Conservation (phyloP, 2,888 invertebrate species). For the Phortica okadai region DNA sequence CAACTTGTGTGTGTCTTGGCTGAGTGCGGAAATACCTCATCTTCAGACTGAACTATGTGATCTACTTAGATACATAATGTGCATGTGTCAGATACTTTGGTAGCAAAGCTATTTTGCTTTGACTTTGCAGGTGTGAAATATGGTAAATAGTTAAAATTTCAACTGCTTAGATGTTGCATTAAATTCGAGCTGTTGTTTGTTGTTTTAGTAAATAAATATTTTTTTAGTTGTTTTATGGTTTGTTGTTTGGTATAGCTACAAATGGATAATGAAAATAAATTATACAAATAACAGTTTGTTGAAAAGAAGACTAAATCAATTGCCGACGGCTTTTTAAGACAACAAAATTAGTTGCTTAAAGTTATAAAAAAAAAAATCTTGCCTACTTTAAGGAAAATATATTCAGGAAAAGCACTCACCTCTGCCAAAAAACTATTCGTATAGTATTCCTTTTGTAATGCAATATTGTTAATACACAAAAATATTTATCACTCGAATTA, state of each 20-base stretch:
- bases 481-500: neutral
- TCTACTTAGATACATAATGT: neutral
- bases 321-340: too few species aligned
- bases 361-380: neutral
- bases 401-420: too few species aligned
- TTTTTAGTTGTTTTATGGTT: too few species aligned
- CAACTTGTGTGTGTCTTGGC: slow-evolving; percentile 47
- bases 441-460: neutral
- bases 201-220: too few species aligned
- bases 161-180: too few species aligned
- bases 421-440: too few species aligned
- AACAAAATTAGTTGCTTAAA: neutral
- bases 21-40: slow-evolving; percentile 18
- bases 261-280: too few species aligned
- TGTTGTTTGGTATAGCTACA: too few species aligned
- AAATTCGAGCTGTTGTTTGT: too few species aligned
- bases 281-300: too few species aligned
- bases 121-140: slow-evolving; percentile 2
- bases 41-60: neutral
- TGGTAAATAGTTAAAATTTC: neutral
- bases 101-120: slow-evolving; percentile 3
- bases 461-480: neutral
- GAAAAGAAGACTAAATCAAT: neutral
- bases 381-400: slow-evolving; percentile 7
- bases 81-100: slow-evolving; percentile 18